These are phyloP conservation scores for Cercopithecus petaurista DNA, from an alignment of 2,797 vertebrate genomes.

Conservation along the genomic window DNA sequence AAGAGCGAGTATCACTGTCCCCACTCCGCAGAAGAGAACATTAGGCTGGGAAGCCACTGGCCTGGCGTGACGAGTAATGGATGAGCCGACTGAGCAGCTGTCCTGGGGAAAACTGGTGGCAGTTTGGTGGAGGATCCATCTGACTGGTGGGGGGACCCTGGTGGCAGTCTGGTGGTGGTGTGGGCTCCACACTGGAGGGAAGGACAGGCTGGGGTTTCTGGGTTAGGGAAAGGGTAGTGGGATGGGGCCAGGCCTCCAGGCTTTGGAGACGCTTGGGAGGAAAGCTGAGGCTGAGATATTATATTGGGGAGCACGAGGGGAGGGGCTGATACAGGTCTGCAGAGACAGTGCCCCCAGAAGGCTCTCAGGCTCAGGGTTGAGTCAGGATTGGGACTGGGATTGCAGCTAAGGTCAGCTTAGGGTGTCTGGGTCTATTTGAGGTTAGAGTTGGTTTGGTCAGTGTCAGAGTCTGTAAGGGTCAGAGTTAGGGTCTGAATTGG, in stretches of 20 bases:
- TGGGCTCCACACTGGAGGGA: background rate
- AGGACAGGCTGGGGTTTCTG: background rate
- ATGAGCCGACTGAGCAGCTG: background rate
- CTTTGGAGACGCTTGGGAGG: background rate
- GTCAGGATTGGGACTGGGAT: background rate
- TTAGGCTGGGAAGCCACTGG: background rate
- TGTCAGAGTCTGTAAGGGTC: background rate
- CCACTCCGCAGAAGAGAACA: background rate
- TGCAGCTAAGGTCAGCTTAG: background rate
- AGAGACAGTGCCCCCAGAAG: background rate
- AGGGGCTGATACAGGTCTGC: background rate
- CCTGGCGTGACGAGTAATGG: background rate
- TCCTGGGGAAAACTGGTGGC: background rate
- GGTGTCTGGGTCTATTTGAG: background rate
- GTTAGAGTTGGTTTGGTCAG: background rate
- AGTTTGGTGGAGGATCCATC: background rate
- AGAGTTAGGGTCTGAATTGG: background rate
- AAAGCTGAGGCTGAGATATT: background rate
- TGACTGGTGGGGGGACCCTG: background rate
- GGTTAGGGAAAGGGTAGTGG: background rate
- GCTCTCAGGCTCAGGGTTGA: background rate
- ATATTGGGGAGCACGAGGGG: accelerated
- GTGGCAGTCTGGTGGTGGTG: background rate
- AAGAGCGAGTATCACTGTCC: background rate
- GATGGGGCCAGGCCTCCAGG: background rate